These are phyloP conservation scores for Coreius guichenoti DNA, from an alignment of 2,797 vertebrate genomes.

Conservation along the genomic window DNA sequence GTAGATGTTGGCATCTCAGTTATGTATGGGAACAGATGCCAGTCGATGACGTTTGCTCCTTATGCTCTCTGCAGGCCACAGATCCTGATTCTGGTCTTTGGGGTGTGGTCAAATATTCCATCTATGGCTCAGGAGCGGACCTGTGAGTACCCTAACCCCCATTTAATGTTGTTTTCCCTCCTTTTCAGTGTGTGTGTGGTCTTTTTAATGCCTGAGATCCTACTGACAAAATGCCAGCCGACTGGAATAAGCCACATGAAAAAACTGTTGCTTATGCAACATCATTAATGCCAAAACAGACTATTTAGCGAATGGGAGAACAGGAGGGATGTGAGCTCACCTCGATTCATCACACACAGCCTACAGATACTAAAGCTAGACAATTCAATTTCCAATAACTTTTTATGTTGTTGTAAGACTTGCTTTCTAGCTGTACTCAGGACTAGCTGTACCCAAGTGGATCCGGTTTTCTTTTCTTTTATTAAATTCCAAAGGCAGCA, in stretches of 20 bases:
- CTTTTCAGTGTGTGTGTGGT: slow-evolving; percentile 11
- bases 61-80: slow-evolving; percentile 80
- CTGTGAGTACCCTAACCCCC: slow-evolving; percentile 82
- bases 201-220: slow-evolving; percentile 11
- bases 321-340: slow-evolving; percentile 33
- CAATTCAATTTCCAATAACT: slow-evolving; percentile 4
- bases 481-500: slow-evolving; percentile 1
- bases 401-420: slow-evolving; percentile 10
- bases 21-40: slow-evolving; percentile 8
- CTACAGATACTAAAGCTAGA: background rate
- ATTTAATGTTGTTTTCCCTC: background rate
- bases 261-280: slow-evolving; percentile 54
- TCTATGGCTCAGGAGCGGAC: slow-evolving; percentile 91
- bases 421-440: background rate
- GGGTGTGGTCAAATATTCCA: slow-evolving; percentile 94
- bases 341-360: slow-evolving; percentile 12
- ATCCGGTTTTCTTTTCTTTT: background rate
- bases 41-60: slow-evolving; percentile 27
- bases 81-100: slow-evolving; percentile 95
- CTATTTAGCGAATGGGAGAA: slow-evolving; percentile 41
- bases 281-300: slow-evolving; percentile 44
- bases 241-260: slow-evolving; percentile 43
- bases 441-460: slow-evolving; percentile 15
- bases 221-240: slow-evolving; percentile 22
- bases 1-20: slow-evolving; percentile 12